Base-by-base conservation (phyloP, 2,888 invertebrate genomes). In the Pheosia tremula region DNA sequence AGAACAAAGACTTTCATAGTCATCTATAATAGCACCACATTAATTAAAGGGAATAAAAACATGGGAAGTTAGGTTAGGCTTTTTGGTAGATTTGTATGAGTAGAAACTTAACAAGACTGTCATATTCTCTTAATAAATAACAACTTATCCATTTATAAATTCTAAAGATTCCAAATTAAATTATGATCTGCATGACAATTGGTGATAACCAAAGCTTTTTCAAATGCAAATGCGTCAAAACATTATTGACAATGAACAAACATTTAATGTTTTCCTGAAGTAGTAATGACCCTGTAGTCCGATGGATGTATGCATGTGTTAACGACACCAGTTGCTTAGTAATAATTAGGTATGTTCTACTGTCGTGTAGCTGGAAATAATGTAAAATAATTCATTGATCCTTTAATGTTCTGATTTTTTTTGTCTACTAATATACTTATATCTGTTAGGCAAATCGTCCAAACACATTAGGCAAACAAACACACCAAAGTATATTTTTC, bases 121-220 rank as follows among this genome's bases (percentile, higher is more conserved):
- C 9, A 43, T 10, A 43, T 43, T 9, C 9, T 50, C 8, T 50
- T 50, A 50, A 24, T 50, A 9, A 50, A 50, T 24, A 50, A 50
- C 50, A 50, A 37, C 5, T 13, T 53, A 37, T 53, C 10, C 37
- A 53, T 53, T 37, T 36, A 38, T 38, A 53, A 37, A 53, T 37
- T 24, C 53, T 53, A 53, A 53, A 53, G 11, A 53, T 37, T 24
- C 53, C 38, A 53, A 53, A 53, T 53, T 39, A 39, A 55, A 55
- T 55, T 55, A 55, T 55, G 38, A 39, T 55, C 39, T n/a, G 10
- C 55, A 55, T 55, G 39, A 55, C 39, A 55, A 55, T 55, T 55
- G 55, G 39, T 38, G 55, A 6, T 55, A 39, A 55, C 55, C 39
- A 55, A 10, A 53, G 55, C 55, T 55, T 39, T 55, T 55, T 55